Conservation (phyloP, 2,888 invertebrate species). For the Agrotis clavis region DNA sequence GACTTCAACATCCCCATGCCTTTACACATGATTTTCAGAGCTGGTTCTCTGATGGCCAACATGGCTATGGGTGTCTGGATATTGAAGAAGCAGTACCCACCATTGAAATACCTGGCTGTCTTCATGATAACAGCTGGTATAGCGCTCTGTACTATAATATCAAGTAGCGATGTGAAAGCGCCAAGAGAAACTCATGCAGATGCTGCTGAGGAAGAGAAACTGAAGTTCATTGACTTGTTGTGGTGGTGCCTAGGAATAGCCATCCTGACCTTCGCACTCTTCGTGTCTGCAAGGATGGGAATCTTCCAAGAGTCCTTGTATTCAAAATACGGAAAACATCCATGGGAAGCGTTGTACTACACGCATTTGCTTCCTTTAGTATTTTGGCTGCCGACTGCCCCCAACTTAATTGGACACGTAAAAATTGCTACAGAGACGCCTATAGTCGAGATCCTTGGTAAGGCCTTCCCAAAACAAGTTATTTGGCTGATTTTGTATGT, state of each 20-base stretch:
- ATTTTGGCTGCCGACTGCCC: constrained; percentile 95
- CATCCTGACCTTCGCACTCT: constrained; percentile 96
- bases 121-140: constrained; percentile 98
- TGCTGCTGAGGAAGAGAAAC: constrained; percentile 82
- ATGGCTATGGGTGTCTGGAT: constrained; percentile 98
- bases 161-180: constrained; percentile 93
- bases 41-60: constrained; percentile 99
- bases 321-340: constrained; percentile 96
- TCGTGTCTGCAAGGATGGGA: constrained; percentile 98
- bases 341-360: constrained; percentile 96
- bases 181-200: constrained; percentile 85
- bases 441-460: constrained; percentile 91
- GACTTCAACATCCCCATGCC: constrained; percentile 99
- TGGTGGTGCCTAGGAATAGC: constrained; percentile 94
- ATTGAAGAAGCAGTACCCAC: constrained; percentile 95
- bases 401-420: constrained; percentile 95
- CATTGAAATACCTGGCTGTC: constrained; percentile 97
- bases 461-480: constrained; percentile 93
- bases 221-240: constrained; percentile 88
- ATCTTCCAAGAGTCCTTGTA: constrained; percentile 98
- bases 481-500: constrained; percentile 95
- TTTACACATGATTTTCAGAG: constrained; percentile 99
- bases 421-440: constrained; percentile 93
- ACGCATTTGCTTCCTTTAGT: constrained; percentile 98
- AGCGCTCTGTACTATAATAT: constrained; percentile 96